Conservation (phyloP, 2,797 vertebrate genomes). For the Periparus ater region DNA sequence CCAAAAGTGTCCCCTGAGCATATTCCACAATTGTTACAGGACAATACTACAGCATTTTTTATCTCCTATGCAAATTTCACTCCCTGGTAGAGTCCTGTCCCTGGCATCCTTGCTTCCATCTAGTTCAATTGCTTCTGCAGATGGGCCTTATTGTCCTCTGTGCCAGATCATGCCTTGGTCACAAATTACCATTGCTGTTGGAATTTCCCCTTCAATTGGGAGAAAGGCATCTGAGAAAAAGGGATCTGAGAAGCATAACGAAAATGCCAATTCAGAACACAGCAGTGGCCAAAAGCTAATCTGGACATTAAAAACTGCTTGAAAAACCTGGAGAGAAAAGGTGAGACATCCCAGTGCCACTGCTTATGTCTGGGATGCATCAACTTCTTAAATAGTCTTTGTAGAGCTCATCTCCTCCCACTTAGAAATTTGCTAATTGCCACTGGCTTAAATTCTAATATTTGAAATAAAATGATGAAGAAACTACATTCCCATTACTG, state of each 20-base stretch:
- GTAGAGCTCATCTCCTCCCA: not conserved
- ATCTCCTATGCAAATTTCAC: not conserved
- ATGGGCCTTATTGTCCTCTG: not conserved
- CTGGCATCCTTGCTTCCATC: not conserved
- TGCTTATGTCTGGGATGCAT: not conserved
- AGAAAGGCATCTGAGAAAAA: not conserved
- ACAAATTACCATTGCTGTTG: not conserved
- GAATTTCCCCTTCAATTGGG: not conserved
- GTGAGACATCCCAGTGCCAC: not conserved
- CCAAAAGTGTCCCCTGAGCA: not conserved
- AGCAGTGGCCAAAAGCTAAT: not conserved
- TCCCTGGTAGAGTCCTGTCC: not conserved
- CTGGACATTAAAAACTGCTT: not conserved
- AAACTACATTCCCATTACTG: not conserved
- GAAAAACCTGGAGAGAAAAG: not conserved
- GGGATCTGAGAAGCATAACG: not conserved
- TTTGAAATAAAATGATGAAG: not conserved
- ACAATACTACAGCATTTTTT: not conserved
- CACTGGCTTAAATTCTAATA: not conserved
- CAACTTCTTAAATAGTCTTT: not conserved
- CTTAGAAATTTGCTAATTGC: not conserved
- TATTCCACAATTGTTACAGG: not conserved
- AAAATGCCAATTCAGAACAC: accelerated
- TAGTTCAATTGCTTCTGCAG: not conserved
- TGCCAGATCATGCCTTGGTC: not conserved